A percentile compares a stretch with the other conserved stretches of the same genome.
phyloP scores from a whole-genome alignment of 2,888 invertebrate genomes.

The Euzophera pinguis region DNA sequence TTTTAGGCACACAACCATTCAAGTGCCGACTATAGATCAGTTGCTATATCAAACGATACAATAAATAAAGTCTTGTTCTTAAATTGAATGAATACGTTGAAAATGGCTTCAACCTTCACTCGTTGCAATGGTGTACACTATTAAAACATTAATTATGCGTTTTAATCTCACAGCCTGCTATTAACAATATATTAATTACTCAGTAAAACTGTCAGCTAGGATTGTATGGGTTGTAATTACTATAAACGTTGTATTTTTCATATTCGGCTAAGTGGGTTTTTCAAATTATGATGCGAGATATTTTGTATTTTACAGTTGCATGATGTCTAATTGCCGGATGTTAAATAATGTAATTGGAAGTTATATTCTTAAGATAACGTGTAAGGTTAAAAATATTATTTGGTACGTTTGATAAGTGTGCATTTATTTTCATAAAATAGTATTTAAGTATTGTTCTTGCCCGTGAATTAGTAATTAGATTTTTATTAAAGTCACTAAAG shows the following conservation, averaged over 20 bases:
- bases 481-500: constrained; percentile 2
- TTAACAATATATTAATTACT: constrained; percentile 58
- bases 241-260: constrained; percentile 69
- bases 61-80: too few species aligned
- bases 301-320: constrained; percentile 72
- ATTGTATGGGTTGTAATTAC: constrained; percentile 69
- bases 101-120: neutral
- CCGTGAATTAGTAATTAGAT: neutral
- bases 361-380: constrained; percentile 62
- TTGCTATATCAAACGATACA: too few species aligned
- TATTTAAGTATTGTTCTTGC: too few species aligned
- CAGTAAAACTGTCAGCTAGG: constrained; percentile 55
- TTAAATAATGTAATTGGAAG: constrained; percentile 70
- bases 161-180: constrained; percentile 30
- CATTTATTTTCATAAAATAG: too few species aligned
- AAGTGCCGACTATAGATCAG: too few species aligned
- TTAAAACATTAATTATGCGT: constrained; percentile 10
- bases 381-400: constrained; percentile 33
- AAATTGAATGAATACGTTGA: too few species aligned
- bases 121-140: constrained; percentile 36
- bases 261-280: constrained; percentile 67
- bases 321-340: constrained; percentile 74
- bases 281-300: constrained; percentile 51
- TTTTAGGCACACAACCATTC: too few species aligned
- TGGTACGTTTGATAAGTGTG: neutral